A percentile compares a stretch with the other conserved stretches of the same genome.
Conservation (phyloP, 1,140 invertebrate genomes). For the Scaptodrosophila lebanonensis region DNA sequence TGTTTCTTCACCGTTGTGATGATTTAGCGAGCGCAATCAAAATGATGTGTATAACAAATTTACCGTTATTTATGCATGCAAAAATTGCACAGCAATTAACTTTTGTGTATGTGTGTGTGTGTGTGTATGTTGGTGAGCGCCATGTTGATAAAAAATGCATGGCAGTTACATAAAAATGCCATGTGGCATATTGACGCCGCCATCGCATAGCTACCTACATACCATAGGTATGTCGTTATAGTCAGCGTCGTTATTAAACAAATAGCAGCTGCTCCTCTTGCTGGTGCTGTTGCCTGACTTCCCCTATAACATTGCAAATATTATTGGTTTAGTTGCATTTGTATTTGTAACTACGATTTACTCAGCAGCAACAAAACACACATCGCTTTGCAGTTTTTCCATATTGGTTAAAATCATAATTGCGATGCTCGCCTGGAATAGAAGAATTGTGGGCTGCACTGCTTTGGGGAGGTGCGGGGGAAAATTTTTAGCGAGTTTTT, state of each 20-base stretch:
- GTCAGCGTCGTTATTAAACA: conserved; percentile 41
- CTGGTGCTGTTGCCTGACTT: background rate
- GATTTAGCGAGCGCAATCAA: conserved; percentile 71
- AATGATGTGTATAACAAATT: conserved; percentile 75
- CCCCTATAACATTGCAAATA: conserved; percentile 36
- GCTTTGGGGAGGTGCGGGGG: no score
- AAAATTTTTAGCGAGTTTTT: no score
- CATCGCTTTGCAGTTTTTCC: conserved; percentile 33
- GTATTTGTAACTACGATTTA: conserved; percentile 70
- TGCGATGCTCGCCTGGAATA: conserved; percentile 17
- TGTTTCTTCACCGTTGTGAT: conserved; percentile 32
- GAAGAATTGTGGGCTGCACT: conserved; percentile 10
- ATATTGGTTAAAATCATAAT: conserved; percentile 31
- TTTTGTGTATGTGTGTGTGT: conserved; percentile 36
- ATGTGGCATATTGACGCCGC: conserved; percentile 51
- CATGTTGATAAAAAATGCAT: conserved; percentile 32
- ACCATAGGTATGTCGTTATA: no score
- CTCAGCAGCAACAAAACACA: conserved; percentile 62
- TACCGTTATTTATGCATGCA: conserved; percentile 74
- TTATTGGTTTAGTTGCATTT: conserved; percentile 74
- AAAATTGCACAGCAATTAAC: conserved; percentile 75
- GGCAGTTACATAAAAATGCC: conserved; percentile 23
- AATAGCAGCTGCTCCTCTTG: conserved; percentile 36
- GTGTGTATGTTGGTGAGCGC: background rate
- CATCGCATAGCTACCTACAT: background rate